phyloP scores from a whole-genome alignment of 2,888 invertebrate species.

The Cheilosia soror region DNA sequence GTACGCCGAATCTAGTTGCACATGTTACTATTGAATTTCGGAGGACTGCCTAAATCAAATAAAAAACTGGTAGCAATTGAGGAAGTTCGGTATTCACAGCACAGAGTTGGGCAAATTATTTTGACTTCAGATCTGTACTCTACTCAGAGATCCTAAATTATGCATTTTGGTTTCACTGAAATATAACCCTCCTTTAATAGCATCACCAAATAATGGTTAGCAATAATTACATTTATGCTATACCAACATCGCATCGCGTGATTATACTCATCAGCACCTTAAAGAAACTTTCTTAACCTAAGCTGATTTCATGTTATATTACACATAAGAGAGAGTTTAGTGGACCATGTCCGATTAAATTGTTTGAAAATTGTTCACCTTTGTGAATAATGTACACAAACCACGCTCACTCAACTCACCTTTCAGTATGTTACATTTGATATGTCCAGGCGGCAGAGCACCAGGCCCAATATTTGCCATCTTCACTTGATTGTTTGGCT shows the following conservation, averaged over 20 bases:
- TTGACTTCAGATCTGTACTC: no score
- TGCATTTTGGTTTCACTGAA: no score
- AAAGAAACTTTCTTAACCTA: slow-evolving; percentile 1
- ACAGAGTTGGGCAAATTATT: no score
- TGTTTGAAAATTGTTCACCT: background rate
- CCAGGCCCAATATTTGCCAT: slow-evolving; percentile 86
- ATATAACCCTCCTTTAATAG: background rate
- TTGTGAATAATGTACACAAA: background rate
- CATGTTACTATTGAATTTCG: no score
- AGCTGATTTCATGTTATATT: no score
- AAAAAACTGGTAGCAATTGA: no score
- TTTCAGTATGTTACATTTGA: slow-evolving; percentile 97
- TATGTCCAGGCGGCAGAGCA: slow-evolving; percentile 93
- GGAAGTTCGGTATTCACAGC: no score
- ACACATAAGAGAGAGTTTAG: no score
- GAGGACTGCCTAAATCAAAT: no score
- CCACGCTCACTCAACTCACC: slow-evolving; percentile 84
- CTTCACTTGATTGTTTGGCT: slow-evolving; percentile 89
- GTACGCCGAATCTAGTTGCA: no score
- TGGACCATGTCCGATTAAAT: background rate
- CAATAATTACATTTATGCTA: slow-evolving; percentile 16
- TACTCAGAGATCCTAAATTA: no score
- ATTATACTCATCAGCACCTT: background rate
- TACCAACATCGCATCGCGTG: no score
- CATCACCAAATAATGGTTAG: background rate